Evolutionary conservation across 2,113 vertebrate species (phyloP).

Genomic region (Oenanthe oenanthe): DNA sequence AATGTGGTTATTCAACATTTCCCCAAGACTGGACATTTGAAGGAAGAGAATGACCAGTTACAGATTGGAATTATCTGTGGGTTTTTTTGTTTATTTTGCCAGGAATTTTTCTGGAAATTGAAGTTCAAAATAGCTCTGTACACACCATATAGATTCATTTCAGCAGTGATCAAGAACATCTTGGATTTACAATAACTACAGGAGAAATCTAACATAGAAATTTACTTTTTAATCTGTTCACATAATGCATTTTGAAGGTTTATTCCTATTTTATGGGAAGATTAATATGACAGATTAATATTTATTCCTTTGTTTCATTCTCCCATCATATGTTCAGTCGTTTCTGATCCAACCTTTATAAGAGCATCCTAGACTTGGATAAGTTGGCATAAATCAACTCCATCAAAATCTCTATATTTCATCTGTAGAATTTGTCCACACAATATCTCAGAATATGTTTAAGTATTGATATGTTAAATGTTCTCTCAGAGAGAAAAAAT

Average conservation of each 20-base stretch:
- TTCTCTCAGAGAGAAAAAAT: neutral
- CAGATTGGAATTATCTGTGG: neutral
- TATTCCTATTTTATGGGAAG: neutral
- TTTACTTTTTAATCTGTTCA: neutral
- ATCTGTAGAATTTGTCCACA: neutral
- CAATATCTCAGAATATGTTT: neutral
- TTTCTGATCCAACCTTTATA: neutral
- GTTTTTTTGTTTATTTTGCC: neutral
- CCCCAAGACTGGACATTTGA: neutral
- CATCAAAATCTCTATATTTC: neutral
- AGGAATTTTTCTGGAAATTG: neutral
- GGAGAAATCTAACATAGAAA: neutral
- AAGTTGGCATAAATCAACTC: neutral
- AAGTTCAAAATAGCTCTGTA: neutral
- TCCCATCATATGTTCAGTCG: neutral
- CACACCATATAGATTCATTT: neutral
- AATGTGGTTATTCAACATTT: neutral
- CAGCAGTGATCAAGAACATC: neutral
- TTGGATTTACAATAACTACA: neutral
- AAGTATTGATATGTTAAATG: neutral
- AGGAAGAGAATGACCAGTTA: neutral
- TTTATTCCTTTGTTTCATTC: neutral
- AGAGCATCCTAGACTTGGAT: neutral
- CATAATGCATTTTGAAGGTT: neutral
- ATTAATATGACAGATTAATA: neutral